Evolutionary conservation across 2,113 vertebrate species (phyloP).

Genomic region (Ailuropoda melanoleuca): DNA sequence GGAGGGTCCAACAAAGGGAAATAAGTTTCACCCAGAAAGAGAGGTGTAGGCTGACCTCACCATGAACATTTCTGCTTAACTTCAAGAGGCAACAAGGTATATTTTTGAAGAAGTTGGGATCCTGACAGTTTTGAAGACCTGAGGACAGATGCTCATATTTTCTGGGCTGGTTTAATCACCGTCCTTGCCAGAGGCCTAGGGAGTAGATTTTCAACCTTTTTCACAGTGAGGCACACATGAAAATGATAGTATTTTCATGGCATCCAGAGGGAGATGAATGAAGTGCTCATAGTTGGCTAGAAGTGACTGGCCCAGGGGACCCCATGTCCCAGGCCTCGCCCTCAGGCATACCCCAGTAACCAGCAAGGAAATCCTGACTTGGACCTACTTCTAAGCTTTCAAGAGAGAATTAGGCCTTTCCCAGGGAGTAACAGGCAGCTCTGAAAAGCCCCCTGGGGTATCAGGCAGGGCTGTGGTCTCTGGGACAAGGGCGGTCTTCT

Average conservation of each 20-base stretch:
- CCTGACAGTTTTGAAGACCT: not conserved
- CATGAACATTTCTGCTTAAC: not conserved
- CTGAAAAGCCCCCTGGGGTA: not conserved
- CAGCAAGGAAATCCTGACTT: not conserved
- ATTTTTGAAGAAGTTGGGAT: not conserved
- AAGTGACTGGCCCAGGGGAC: not conserved
- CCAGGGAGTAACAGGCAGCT: not conserved
- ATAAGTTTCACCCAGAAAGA: not conserved
- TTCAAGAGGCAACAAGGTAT: not conserved
- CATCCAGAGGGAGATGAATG: not conserved
- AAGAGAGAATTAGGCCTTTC: not conserved
- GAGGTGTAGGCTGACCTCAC: not conserved
- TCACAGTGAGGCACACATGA: not conserved
- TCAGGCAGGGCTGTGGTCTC: not conserved
- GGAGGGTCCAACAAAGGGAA: not conserved
- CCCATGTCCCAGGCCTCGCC: not conserved
- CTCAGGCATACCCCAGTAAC: not conserved
- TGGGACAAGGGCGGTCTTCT: not conserved
- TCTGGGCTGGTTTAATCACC: not conserved
- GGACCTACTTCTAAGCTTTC: not conserved
- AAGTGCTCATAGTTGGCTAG: not conserved
- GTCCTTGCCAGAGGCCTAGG: not conserved
- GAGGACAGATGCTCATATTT: not conserved
- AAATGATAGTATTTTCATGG: not conserved
- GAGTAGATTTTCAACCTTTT: not conserved